These are phyloP conservation scores for Xanthorhoe spadicearia DNA, from an alignment of 2,888 invertebrate species.

Conservation along the genomic window DNA sequence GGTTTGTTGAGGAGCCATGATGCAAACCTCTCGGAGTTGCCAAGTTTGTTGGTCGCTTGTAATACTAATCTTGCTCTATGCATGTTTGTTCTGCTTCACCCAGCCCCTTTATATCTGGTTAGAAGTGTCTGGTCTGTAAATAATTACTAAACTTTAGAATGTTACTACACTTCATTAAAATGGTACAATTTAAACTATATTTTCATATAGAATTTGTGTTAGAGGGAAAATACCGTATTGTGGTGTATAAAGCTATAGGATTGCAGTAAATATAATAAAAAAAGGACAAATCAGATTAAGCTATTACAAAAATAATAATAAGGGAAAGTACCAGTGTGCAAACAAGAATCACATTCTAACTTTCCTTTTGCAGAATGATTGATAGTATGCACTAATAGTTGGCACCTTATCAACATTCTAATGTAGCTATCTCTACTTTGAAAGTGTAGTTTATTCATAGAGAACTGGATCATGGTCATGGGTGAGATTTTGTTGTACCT, in stretches of 20 bases:
- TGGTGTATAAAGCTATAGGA: not conserved
- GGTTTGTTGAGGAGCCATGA: slow-evolving; percentile 90
- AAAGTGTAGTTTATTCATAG: slow-evolving; percentile 40
- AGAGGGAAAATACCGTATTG: not conserved
- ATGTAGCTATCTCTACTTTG: slow-evolving; percentile 32
- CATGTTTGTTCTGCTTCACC: slow-evolving; percentile 80
- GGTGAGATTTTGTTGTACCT: slow-evolving; percentile 21
- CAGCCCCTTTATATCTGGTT: slow-evolving; percentile 42
- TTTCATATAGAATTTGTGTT: too few species aligned
- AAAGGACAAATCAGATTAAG: not conserved
- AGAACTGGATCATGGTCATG: slow-evolving; percentile 42
- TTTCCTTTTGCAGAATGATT: slow-evolving; percentile 18
- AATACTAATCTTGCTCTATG: slow-evolving; percentile 92
- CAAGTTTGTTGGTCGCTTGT: slow-evolving; percentile 86
- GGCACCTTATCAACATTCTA: slow-evolving; percentile 40
- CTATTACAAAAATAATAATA: not conserved
- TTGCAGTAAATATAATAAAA: not conserved
- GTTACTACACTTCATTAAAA: not conserved
- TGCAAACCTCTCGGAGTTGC: slow-evolving; percentile 89
- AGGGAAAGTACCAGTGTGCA: not conserved
- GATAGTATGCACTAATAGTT: slow-evolving; percentile 35
- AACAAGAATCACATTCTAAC: not conserved
- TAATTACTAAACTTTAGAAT: slow-evolving; percentile 3
- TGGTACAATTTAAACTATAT: too few species aligned
- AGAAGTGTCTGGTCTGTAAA: slow-evolving; percentile 64